These are phyloP conservation scores for Drosophila rufa DNA, from an alignment of 1,140 invertebrate genomes.

Conservation along the genomic window DNA sequence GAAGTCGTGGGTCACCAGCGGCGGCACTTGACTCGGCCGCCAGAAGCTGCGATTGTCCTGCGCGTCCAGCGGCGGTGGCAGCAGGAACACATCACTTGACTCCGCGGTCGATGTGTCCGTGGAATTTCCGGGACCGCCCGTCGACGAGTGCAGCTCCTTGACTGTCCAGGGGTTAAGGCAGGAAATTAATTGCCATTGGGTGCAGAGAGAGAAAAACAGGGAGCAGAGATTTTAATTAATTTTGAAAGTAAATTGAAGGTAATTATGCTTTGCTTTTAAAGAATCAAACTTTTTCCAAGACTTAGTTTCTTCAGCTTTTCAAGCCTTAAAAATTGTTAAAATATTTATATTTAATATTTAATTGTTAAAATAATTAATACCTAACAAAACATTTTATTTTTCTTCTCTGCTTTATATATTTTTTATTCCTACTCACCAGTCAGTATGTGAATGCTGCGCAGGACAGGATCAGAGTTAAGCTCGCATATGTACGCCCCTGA, in stretches of 20 bases:
- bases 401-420: neutral
- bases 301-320: no score
- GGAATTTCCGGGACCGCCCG: conserved; percentile 70
- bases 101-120: conserved; percentile 78
- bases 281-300: no score
- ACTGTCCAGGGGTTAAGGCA: conserved; percentile 49
- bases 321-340: neutral
- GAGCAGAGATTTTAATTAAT: no score
- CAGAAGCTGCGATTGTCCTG: conserved; percentile 83
- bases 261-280: no score
- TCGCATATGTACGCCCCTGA: conserved; percentile 93
- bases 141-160: conserved; percentile 75
- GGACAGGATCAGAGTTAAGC: conserved; percentile 91
- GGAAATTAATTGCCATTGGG: conserved; percentile 7
- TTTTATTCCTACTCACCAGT: conserved; percentile 87
- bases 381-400: neutral
- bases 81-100: conserved; percentile 85
- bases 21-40: conserved; percentile 65
- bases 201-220: neutral
- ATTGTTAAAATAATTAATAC: neutral
- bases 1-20: conserved; percentile 88
- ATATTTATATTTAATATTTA: neutral
- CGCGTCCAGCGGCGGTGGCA: conserved; percentile 83
- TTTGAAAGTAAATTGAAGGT: no score
- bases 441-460: conserved; percentile 91